Evolutionary conservation across 2,113 vertebrate genomes (phyloP), one percentile per base, ranked within the genome.

Genomic region (Takifugu flavidus): DNA sequence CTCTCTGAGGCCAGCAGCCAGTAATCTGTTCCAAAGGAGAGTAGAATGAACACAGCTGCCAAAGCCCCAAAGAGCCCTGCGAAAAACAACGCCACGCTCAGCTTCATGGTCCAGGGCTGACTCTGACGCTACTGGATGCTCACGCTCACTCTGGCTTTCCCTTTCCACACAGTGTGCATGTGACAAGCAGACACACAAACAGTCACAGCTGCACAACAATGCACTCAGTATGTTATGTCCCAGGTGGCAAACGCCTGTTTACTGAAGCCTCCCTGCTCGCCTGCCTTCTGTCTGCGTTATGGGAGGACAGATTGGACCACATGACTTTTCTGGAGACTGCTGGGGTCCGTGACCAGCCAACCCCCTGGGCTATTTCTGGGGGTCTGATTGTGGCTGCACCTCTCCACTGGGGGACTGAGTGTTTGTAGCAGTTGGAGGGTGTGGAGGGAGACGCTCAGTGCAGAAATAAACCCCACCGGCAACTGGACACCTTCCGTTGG

Each of bases 1-100:
- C 68, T 91, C 90, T 97, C 94, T 1, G 92, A 93, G 54, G 89
- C 95, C 69, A 98, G 87, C 73, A 99, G 94, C 97, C 97, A 99
- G 71, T 98, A 98, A 87, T 99, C 95, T 0, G 95, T 96, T 88
- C 96, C 96, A 88, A 98, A 99, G 0, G 97, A 93, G 65, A 98
- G 87, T 62, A 99, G 83, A 84, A 93, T 93, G 47, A 97, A 91
- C 43, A 95, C 88, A 68, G 93, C 89, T 0, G 94, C 96, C 62
- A 98, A 70, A 44, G 94, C 94, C 25, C 94, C 96, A 49, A 98
- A 99, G 44, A 99, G 86, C 49, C 96, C 95, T 13, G 95, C 96
- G 66, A 99, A 98, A 84, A 95, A 98, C 79, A 95, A 86, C 1
- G 92, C 93, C 53, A 98, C 88, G 0, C 90, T 96, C 7, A 95